Conservation (phyloP, 2,888 invertebrate genomes). For the Ceraclea dissimilis region DNA sequence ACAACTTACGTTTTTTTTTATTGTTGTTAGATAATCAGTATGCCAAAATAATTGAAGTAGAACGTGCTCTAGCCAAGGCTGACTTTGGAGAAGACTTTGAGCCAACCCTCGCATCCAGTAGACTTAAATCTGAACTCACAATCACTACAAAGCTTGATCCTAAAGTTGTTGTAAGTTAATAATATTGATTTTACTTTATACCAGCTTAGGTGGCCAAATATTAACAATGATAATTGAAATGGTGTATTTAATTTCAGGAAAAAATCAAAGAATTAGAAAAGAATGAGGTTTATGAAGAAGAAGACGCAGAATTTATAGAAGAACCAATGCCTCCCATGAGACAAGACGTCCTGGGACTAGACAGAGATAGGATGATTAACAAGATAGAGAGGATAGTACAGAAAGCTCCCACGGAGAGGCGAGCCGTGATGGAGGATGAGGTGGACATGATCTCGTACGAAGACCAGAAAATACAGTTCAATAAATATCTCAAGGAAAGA, state of each 20-base stretch:
- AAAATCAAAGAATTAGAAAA: slow-evolving; percentile 11
- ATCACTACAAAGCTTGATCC: slow-evolving; percentile 23
- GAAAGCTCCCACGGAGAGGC: slow-evolving; percentile 33
- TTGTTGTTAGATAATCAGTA: slow-evolving; percentile 56
- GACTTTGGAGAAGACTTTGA: slow-evolving; percentile 63
- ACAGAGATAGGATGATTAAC: slow-evolving; percentile 58
- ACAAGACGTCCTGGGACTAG: slow-evolving; percentile 61
- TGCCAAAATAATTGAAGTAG: slow-evolving; percentile 49
- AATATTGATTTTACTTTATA: neutral
- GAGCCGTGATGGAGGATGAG: neutral
- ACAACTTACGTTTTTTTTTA: too few species aligned
- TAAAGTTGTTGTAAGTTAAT: slow-evolving; percentile 11
- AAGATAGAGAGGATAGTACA: slow-evolving; percentile 45
- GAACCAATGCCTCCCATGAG: slow-evolving; percentile 60
- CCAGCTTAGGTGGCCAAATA: too few species aligned
- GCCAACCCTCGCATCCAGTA: slow-evolving; percentile 34
- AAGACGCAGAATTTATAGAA: slow-evolving; percentile 31
- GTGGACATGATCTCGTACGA: neutral
- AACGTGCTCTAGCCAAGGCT: slow-evolving; percentile 50
- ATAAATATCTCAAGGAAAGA: slow-evolving; percentile 1
- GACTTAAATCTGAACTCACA: slow-evolving; percentile 33
- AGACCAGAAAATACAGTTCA: neutral
- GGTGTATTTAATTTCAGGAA: slow-evolving; percentile 16
- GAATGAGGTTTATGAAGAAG: slow-evolving; percentile 5
- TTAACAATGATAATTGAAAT: neutral